Evolutionary conservation across 2,888 invertebrate genomes (phyloP).

Genomic region (Hydroisotoma schaefferi): DNA sequence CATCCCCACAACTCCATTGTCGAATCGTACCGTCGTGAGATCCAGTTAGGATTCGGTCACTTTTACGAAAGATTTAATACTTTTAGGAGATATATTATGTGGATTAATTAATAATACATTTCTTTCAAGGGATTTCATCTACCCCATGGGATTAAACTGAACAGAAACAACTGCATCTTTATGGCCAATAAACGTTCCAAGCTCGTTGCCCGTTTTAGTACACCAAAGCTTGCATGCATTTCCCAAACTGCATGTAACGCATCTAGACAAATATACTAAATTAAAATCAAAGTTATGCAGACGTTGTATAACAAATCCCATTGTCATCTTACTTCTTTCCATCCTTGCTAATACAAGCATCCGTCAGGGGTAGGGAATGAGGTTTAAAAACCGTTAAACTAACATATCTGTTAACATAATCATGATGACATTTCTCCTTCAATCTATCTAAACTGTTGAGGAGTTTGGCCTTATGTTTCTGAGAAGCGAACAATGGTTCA

Average conservation of each 20-base stretch:
- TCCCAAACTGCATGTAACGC: conserved; percentile 78
- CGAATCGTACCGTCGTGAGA: conserved; percentile 76
- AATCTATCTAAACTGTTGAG: conserved; percentile 62
- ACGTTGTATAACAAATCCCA: neutral
- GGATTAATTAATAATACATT: neutral
- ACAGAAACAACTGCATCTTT: conserved; percentile 78
- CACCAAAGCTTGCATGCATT: conserved; percentile 78
- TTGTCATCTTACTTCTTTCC: conserved; percentile 58
- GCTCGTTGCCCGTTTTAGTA: conserved; percentile 65
- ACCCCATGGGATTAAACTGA: conserved; percentile 73
- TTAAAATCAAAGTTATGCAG: conserved; percentile 6
- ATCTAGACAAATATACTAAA: conserved; percentile 55
- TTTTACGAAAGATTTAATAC: conserved; percentile 49
- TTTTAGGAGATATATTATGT: neutral
- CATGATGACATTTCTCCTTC: conserved; percentile 63
- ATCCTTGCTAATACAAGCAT: conserved; percentile 66
- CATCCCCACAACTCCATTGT: conserved; percentile 61
- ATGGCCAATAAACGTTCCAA: conserved; percentile 68
- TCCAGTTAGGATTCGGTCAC: conserved; percentile 69
- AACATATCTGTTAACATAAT: conserved; percentile 63
- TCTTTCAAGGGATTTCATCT: conserved; percentile 13
- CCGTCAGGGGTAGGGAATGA: conserved; percentile 68
- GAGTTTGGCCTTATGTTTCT: conserved; percentile 60
- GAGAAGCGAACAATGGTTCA: conserved; percentile 57
- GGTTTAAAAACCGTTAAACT: conserved; percentile 64